These are phyloP conservation scores for Corythaeola cristata DNA, from an alignment of 2,113 vertebrate species.

Conservation along the genomic window DNA sequence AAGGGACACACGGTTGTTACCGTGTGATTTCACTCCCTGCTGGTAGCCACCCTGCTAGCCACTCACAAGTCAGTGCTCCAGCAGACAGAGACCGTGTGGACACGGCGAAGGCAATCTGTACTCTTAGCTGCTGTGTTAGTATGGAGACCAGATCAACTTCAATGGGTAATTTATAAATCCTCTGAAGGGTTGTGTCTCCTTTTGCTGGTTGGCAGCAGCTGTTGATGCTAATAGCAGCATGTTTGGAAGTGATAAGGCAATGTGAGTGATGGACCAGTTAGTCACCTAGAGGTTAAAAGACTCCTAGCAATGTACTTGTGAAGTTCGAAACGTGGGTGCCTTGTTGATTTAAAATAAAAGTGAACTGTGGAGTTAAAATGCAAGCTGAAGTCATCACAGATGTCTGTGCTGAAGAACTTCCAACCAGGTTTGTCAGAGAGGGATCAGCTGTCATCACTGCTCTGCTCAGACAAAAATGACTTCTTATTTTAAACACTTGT, in stretches of 20 bases:
- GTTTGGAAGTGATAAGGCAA: not conserved
- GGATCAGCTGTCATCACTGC: not conserved
- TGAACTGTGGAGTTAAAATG: not conserved
- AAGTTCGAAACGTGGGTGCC: not conserved
- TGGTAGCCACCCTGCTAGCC: not conserved
- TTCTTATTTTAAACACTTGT: not conserved
- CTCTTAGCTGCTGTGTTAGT: not conserved
- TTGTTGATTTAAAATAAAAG: conserved; percentile 12
- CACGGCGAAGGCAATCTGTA: not conserved
- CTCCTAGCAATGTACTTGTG: not conserved
- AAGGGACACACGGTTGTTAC: not conserved
- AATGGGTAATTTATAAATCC: not conserved
- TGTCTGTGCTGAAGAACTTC: not conserved
- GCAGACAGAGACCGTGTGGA: not conserved
- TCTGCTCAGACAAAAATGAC: not conserved
- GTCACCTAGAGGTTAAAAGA: conserved; percentile 4
- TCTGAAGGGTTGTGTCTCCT: not conserved
- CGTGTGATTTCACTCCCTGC: not conserved
- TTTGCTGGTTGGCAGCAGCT: conserved; percentile 2
- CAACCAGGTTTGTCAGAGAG: not conserved
- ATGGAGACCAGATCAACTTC: not conserved
- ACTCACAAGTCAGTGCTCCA: not conserved
- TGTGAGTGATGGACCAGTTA: not conserved
- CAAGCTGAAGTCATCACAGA: not conserved
- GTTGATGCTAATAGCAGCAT: not conserved